phyloP scores from a whole-genome alignment of 2,113 vertebrate species.

The Progne subis region DNA sequence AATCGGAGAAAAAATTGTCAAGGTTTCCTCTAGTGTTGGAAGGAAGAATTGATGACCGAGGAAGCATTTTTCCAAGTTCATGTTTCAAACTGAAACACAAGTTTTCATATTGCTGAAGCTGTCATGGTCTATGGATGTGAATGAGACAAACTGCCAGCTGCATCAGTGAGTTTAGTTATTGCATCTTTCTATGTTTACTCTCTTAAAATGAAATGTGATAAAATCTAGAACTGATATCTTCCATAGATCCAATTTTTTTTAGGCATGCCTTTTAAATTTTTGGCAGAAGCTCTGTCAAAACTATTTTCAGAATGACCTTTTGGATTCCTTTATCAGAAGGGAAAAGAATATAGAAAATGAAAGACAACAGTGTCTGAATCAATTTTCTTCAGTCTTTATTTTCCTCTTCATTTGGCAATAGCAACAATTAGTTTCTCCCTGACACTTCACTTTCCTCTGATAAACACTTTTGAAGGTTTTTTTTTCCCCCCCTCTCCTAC shows the following conservation, averaged over 20 bases:
- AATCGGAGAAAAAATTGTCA: not conserved
- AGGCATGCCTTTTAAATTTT: not conserved
- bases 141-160: not conserved
- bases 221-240: not conserved
- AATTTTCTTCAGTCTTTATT: not conserved
- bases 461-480: not conserved
- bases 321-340: not conserved
- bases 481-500: not conserved
- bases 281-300: not conserved
- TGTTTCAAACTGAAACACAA: not conserved
- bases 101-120: not conserved
- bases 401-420: not conserved
- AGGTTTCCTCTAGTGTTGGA: not conserved
- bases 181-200: not conserved
- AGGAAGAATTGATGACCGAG: not conserved
- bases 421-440: not conserved
- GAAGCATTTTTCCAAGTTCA: not conserved
- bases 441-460: not conserved
- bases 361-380: not conserved
- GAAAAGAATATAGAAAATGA: not conserved
- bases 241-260: not conserved
- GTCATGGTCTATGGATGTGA: not conserved
- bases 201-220: not conserved
- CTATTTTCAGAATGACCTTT: not conserved
- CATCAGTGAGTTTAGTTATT: not conserved